phyloP scores from a whole-genome alignment of 2,113 vertebrate species.

The Tylochromis polylepis region DNA sequence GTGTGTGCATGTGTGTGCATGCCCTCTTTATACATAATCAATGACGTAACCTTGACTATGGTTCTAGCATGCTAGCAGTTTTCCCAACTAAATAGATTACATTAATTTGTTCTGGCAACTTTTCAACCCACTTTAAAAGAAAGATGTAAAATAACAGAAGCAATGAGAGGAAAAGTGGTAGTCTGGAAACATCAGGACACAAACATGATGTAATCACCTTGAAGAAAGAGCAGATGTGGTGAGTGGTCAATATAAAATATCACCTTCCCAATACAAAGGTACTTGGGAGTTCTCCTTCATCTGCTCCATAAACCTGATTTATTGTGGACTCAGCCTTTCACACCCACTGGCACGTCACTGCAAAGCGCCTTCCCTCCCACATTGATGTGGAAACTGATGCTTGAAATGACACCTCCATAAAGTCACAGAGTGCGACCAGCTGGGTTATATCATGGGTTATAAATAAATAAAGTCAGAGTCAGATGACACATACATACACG shows the following conservation, averaged over 20 bases:
- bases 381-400: background rate
- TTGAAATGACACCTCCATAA: background rate
- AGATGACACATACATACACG: background rate
- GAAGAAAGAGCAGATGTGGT: background rate
- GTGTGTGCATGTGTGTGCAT: background rate
- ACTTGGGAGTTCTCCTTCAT: background rate
- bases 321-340: background rate
- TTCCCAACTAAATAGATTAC: background rate
- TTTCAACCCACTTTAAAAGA: background rate
- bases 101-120: background rate
- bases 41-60: background rate
- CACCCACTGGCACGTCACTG: background rate
- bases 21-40: background rate
- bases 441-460: background rate
- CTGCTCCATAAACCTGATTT: constrained; percentile 16
- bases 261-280: background rate
- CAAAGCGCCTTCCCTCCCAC: background rate
- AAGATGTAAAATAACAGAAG: background rate
- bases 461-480: background rate
- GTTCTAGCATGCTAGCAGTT: background rate
- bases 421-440: background rate
- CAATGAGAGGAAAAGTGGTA: background rate
- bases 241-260: background rate
- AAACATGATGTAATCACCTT: background rate
- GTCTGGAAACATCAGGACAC: background rate